Percentiles rank a stretch among this genome's conserved stretches.
Conservation (phyloP, 2,113 vertebrate genomes). For the Ornithorhynchus anatinus region DNA sequence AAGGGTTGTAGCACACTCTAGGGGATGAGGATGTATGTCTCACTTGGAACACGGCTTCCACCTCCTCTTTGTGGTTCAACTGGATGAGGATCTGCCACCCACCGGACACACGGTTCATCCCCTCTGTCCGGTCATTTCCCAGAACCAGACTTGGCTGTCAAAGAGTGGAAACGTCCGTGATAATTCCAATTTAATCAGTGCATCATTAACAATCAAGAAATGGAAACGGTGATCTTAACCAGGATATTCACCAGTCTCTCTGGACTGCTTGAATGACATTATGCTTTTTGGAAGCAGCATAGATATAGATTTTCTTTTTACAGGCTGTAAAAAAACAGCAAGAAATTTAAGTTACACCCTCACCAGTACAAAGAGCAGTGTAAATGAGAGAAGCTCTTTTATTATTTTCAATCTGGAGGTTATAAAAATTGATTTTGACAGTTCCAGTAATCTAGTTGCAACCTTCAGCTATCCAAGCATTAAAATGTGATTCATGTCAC, state of each 20-base stretch:
- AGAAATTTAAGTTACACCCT: neutral
- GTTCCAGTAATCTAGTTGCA: constrained; percentile 28
- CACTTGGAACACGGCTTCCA: too few relatives aligned
- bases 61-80: too few relatives aligned
- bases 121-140: too few relatives aligned
- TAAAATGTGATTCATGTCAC: neutral
- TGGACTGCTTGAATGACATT: neutral
- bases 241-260: constrained; percentile 6
- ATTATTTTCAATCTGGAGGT: neutral
- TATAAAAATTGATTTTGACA: constrained; percentile 39
- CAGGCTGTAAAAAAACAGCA: neutral
- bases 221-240: neutral
- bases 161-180: neutral
- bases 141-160: neutral
- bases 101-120: too few relatives aligned
- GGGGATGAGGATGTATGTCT: too few relatives aligned
- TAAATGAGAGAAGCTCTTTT: neutral
- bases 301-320: neutral
- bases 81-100: too few relatives aligned
- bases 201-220: neutral
- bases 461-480: constrained; percentile 3
- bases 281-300: neutral
- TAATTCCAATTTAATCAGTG: neutral
- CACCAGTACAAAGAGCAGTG: neutral
- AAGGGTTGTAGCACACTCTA: too few relatives aligned